Conservation (phyloP, 2,113 vertebrate species). For the Triplophysa rosa region DNA sequence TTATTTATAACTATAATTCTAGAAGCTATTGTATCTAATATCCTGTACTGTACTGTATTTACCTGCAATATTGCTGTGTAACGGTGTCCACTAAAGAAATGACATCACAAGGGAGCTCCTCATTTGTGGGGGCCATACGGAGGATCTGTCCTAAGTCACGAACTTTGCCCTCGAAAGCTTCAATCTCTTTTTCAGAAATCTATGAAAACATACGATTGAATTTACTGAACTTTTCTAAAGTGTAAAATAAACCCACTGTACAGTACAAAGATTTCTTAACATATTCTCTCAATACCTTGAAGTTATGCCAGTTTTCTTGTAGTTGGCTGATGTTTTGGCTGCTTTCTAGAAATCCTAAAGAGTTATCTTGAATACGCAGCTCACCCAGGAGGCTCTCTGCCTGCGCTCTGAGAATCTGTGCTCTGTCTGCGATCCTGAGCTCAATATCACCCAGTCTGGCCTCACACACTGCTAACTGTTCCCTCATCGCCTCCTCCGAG, state of each 20-base stretch:
- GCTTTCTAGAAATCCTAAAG: constrained; percentile 61
- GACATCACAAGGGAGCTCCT: constrained; percentile 62
- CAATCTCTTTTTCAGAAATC: constrained; percentile 67
- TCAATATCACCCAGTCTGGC: constrained; percentile 59
- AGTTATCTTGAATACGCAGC: constrained; percentile 69
- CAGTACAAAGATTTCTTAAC: neutral
- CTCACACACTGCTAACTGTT: constrained; percentile 61
- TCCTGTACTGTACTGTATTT: neutral
- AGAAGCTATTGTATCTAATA: neutral
- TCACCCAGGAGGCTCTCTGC: constrained; percentile 66
- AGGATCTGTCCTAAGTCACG: constrained; percentile 61
- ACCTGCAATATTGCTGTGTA: constrained; percentile 71
- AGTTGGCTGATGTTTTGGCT: constrained; percentile 65
- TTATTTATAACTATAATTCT: neutral
- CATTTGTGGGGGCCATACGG: constrained; percentile 27
- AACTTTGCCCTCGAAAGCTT: constrained; percentile 62
- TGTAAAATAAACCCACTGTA: neutral
- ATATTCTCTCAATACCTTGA: constrained; percentile 65
- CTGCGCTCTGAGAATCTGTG: constrained; percentile 59
- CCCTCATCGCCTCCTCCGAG: constrained; percentile 64
- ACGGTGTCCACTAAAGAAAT: constrained; percentile 58
- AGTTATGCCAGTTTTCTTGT: constrained; percentile 69
- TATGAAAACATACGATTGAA: constrained; percentile 34
- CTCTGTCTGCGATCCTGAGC: constrained; percentile 31
- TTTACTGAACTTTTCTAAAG: neutral